These are phyloP conservation scores for Plebejus argus DNA, from an alignment of 2,888 invertebrate species.

Conservation along the genomic window DNA sequence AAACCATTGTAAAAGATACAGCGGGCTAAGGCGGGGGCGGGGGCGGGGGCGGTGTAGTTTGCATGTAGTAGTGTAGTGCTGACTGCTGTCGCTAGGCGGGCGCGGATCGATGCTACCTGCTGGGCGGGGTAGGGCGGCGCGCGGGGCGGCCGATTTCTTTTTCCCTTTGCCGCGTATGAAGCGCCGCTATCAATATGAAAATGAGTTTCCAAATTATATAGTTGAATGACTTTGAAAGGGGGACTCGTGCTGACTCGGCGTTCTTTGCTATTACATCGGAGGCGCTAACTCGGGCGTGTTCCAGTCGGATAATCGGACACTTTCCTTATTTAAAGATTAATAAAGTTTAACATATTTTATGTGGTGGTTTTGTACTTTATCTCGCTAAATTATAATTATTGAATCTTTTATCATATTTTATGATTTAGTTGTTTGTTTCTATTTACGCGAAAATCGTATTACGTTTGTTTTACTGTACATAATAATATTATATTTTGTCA, in stretches of 20 bases:
- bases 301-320: not conserved
- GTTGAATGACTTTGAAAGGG: conserved; percentile 25
- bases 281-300: not conserved
- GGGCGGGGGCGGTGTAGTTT: not conserved
- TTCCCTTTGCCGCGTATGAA: conserved; percentile 18
- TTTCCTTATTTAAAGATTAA: too few species aligned
- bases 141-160: conserved; percentile 38
- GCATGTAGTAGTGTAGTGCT: conserved; percentile 36
- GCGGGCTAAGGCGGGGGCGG: not conserved
- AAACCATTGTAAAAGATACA: conserved; percentile 9
- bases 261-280: not conserved
- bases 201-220: conserved; percentile 21
- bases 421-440: too few species aligned
- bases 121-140: conserved; percentile 29
- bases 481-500: too few species aligned
- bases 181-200: conserved; percentile 1
- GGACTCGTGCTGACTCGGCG: not conserved
- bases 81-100: conserved; percentile 50
- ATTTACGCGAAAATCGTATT: too few species aligned
- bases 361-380: too few species aligned
- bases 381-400: too few species aligned
- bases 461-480: too few species aligned
- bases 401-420: too few species aligned
- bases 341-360: too few species aligned
- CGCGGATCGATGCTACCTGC: conserved; percentile 50